Base-by-base conservation (phyloP, 2,797 vertebrate species). In the Todus mexicanus region DNA sequence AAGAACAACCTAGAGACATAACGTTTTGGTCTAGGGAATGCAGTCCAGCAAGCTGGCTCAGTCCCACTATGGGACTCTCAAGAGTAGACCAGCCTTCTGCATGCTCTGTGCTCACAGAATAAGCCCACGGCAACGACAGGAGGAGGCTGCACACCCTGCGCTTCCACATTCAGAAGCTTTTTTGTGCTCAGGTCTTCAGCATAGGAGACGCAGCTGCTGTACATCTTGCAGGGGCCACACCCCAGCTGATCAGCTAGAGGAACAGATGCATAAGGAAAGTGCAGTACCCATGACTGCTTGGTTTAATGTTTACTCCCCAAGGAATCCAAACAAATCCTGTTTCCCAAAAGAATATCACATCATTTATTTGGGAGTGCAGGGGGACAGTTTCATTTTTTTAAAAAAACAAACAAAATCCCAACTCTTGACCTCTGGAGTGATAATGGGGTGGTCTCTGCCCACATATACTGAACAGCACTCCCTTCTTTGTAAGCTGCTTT, bases 241-340 rank as follows among this genome's bases (percentile, higher is more conserved):
- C 70, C 87, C 53, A 68, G 61, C 68, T n/a, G 15, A 79, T 3
- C 29, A 43, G 68, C 45, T 57, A 21, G n/a, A 66, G 63, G 60
- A 88, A 71, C 15, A 90, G 40, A 93, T 15, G 40, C 5, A 1
- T 23, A 79, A 69, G 47, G 12, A 10, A 82, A 92, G 26, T 7
- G 21, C 69, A 45, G 50, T 71, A 51, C 82, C 72, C 75, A 23
- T 6, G 33, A 54, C n/a, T 77, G 65, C 79, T 83, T 6, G 3
- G 64, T 87, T 94, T 64, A 82, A 81, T 82, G 37, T 77, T 84
- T 87, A 77, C 12, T 87, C 57, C 38, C 40, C 37, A 74, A 78
- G 70, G 76, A 96, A 91, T 66, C 48, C 65, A 92, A 85, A 85
- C 50, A 95, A 88, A 78, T 35, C 26, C 48, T 63, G 19, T 70